A percentile compares a stretch with the other conserved stretches of the same genome.
Evolutionary conservation across 2,888 invertebrate genomes (phyloP).

Genomic region (Torymus texanus): DNA sequence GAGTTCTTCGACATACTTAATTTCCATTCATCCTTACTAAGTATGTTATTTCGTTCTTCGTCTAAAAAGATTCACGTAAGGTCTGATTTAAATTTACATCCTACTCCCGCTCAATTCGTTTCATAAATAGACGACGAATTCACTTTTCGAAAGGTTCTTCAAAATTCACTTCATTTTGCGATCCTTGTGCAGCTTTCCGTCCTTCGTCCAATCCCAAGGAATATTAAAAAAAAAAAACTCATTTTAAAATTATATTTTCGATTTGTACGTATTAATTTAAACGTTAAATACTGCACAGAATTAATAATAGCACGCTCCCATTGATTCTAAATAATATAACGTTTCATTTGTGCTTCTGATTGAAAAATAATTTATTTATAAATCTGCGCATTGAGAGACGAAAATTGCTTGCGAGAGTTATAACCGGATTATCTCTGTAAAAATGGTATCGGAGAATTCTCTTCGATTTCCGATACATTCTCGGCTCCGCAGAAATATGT

Average conservation of each 20-base stretch:
- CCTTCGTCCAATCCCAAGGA: too few relatives aligned
- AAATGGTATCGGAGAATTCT: constrained; percentile 17
- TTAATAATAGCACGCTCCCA: too few relatives aligned
- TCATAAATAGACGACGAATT: not conserved
- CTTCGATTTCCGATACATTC: constrained; percentile 40
- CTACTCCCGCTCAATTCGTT: constrained; percentile 16
- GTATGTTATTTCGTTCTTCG: not conserved
- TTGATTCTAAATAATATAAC: too few relatives aligned
- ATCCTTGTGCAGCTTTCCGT: too few relatives aligned
- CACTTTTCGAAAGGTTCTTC: too few relatives aligned
- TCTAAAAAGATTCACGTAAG: not conserved
- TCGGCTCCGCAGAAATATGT: constrained; percentile 35
- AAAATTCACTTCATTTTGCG: too few relatives aligned
- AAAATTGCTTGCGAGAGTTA: constrained; percentile 16
- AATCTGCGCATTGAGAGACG: constrained; percentile 5
- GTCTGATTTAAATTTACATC: constrained; percentile 6
- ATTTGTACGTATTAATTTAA: too few relatives aligned
- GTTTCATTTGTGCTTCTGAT: too few relatives aligned
- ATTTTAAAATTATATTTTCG: too few relatives aligned
- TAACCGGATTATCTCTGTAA: constrained; percentile 34
- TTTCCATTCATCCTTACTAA: constrained; percentile 2
- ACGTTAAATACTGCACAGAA: too few relatives aligned
- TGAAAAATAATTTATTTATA: constrained; percentile 9
- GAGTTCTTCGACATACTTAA: not conserved
- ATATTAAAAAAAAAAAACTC: too few relatives aligned